Base-by-base conservation (phyloP, 2,888 invertebrate genomes). In the Maniola hyperantus region DNA sequence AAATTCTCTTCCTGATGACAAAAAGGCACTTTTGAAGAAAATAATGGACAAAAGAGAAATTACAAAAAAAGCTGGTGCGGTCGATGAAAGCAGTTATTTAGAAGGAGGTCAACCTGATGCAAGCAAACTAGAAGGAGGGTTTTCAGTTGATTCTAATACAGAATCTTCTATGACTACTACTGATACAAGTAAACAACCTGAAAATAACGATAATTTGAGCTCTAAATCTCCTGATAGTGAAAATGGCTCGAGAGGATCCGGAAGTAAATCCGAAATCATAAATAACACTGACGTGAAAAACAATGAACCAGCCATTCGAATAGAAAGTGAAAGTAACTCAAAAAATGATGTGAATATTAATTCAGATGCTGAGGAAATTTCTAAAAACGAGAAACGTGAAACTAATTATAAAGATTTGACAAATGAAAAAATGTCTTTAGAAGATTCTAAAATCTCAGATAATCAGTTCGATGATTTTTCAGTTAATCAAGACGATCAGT, bases 41-140 rank as follows among this genome's bases (percentile, higher is more conserved):
- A 88, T 91, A 5, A 89, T 92, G 36, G 85, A 83, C 15, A 92
- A 92, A 79, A 81, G 91, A 70, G 92, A 91, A 83, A 91, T 91
- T 63, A 90, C 88, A 6, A 91, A 91, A 69, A 92, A 91, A 77
- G 86, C 87, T 33, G 88, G 83, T 6, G 88, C 88, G 42, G 81
- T 85, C 26, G 88, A 89, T 73, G 87, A 87, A 72, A 87, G 82
- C 72, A 83, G 77, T 73, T 80, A 75, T n/a, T 77, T 85, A n/a
- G 88, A 89, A 65, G 82, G 77, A 72, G 78, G 79, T 20, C 80
- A 82, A 62, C 80, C 83, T n/a, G 89, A 90, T 72, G 75, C 83
- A 7, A 85, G 76, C 74, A 88, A 89, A 79, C 71, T 84, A 54
- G 84, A 85, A 73, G 81, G 78, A 50, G 81, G 79, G 11, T 80